Base-by-base conservation (phyloP, 2,888 invertebrate genomes). In the Diogma glabrata region DNA sequence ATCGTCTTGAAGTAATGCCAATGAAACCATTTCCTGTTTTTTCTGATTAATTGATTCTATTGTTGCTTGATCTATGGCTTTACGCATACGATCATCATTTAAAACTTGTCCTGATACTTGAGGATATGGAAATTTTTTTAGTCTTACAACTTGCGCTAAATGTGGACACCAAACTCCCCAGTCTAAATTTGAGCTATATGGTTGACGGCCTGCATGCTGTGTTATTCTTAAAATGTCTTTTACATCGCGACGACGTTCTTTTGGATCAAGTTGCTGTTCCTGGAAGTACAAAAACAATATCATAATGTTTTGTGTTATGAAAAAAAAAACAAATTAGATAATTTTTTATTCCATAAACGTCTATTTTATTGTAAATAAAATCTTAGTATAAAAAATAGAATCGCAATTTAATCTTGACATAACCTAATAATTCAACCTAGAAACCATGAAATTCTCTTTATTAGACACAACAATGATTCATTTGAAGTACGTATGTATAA, bases 21-120 rank as follows among this genome's bases (percentile, higher is more conserved):
- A 43, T n/a, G 50, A 49, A 17, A 33, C 43, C n/a, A 19, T 16
- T 6, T 62, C 60, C 9, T 17, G 12, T 4, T 19, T 38, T 62
- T 73, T 66, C 60, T 74, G 62, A 53, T 69, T 61, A 3, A 78
- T 58, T 43, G 77, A 73, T 52, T 79, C 76, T 43, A 75, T 71
- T 0, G 87, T 81, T 0, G 82, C 77, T 57, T 82, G 77, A 56
- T 84, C 81, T 51, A 92, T 78, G 0, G 87, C 87, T 52, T 76
- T 73, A 56, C 79, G 77, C 26, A 89, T 73, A 47, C 78, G 72
- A 26, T 82, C 81, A 66, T 90, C 88, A 55, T 79, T 78, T 56
- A 88, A 69, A 3, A 70, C 67, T 7, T 61, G 53, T 28, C 61
- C 60, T 20, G 48, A 30, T 20, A 48, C 73, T 61, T 81, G 81